phyloP scores from a whole-genome alignment of 2,888 invertebrate species.

The Coenonympha arcania region DNA sequence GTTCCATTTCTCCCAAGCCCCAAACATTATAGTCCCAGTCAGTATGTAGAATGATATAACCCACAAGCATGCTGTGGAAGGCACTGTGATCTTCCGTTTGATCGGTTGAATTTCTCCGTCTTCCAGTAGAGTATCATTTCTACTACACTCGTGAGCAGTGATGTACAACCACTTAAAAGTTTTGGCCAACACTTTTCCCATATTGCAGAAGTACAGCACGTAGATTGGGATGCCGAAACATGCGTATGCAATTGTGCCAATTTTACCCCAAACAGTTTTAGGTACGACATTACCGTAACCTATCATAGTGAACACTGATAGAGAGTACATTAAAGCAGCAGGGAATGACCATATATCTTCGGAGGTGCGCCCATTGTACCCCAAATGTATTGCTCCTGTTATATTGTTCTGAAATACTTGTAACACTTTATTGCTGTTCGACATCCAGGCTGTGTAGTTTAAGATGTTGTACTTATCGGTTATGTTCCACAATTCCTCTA shows the following conservation, averaged over 20 bases:
- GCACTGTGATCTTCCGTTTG: slow-evolving; percentile 84
- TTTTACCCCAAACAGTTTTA: slow-evolving; percentile 86
- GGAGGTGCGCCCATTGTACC: slow-evolving; percentile 81
- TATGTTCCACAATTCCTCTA: slow-evolving; percentile 79
- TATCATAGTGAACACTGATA: slow-evolving; percentile 93
- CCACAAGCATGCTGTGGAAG: slow-evolving; percentile 91
- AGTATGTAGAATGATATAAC: slow-evolving; percentile 88
- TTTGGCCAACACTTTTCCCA: slow-evolving; percentile 89
- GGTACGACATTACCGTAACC: slow-evolving; percentile 92
- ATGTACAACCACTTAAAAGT: slow-evolving; percentile 87
- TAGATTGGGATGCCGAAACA: slow-evolving; percentile 91
- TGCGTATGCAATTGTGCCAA: slow-evolving; percentile 88
- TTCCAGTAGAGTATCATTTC: slow-evolving; percentile 61
- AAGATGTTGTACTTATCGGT: slow-evolving; percentile 79
- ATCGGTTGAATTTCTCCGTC: slow-evolving; percentile 68
- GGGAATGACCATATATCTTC: slow-evolving; percentile 89
- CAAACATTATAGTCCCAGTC: slow-evolving; percentile 90
- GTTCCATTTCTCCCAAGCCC: slow-evolving; percentile 91
- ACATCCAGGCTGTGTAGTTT: slow-evolving; percentile 77
- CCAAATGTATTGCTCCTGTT: slow-evolving; percentile 77
- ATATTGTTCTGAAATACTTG: slow-evolving; percentile 79
- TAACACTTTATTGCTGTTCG: slow-evolving; percentile 76
- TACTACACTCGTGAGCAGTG: slow-evolving; percentile 81
- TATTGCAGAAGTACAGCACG: slow-evolving; percentile 89
- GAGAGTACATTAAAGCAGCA: slow-evolving; percentile 89